Conservation (phyloP, 1,140 invertebrate species). For the Drosophila mojavensis region DNA sequence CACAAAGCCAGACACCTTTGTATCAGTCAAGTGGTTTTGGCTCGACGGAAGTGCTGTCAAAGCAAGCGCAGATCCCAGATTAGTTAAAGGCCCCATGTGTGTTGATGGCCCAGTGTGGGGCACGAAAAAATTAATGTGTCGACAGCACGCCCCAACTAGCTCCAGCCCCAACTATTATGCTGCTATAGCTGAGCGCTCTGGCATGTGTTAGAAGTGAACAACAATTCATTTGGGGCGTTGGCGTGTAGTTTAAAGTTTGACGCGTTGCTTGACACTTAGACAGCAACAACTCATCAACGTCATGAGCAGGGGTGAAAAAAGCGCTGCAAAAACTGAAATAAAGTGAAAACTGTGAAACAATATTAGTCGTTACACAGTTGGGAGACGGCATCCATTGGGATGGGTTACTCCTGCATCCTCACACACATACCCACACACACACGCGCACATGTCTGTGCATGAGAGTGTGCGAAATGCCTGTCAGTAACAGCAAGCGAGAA, state of each 20-base stretch:
- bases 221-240: conserved; percentile 72
- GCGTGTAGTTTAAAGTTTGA: conserved; percentile 80
- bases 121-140: conserved; percentile 65
- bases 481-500: conserved; percentile 23
- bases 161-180: not conserved
- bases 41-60: conserved; percentile 66
- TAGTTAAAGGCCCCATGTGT: conserved; percentile 43
- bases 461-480: conserved; percentile 20
- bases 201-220: conserved; percentile 25
- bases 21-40: conserved; percentile 57
- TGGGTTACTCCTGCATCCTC: conserved; percentile 54
- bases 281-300: conserved; percentile 82
- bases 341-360: conserved; percentile 71
- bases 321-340: conserved; percentile 39
- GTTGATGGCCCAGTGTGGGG: not conserved
- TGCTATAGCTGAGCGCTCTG: not conserved
- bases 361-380: conserved; percentile 60
- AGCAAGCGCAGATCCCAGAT: conserved; percentile 70
- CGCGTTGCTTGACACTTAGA: conserved; percentile 80
- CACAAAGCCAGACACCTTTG: conserved; percentile 55
- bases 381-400: conserved; percentile 28
- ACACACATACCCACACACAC: conserved; percentile 19
- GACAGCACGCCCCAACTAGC: conserved; percentile 44
- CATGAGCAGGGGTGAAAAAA: conserved; percentile 56
- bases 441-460: not conserved